Conservation (phyloP, 2,888 invertebrate genomes). For the Tetragonisca angustula region DNA sequence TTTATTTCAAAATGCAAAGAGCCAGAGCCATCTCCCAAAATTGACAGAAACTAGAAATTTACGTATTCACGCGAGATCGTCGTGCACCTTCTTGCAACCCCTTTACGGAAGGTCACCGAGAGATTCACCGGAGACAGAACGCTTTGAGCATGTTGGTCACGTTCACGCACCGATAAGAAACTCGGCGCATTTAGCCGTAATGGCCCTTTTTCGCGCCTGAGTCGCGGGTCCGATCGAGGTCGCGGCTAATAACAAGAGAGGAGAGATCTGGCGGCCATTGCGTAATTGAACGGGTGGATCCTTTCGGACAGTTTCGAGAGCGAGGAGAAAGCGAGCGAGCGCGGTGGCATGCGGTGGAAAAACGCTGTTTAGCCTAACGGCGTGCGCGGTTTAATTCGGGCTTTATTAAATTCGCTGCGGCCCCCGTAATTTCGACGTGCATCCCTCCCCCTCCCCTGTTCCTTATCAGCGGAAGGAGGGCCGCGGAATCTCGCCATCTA, state of each 20-base stretch:
- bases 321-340: conserved; percentile 27
- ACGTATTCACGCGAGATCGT: background rate
- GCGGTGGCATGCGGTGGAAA: conserved; percentile 20
- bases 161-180: conserved; percentile 46
- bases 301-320: conserved; percentile 26
- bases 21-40: no score
- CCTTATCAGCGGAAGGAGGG: conserved; percentile 64
- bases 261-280: conserved; percentile 30
- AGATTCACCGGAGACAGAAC: background rate
- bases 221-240: conserved; percentile 39
- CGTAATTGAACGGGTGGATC: conserved; percentile 47
- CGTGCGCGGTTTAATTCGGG: conserved; percentile 64
- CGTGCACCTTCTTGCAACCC: background rate
- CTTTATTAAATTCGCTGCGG: conserved; percentile 68
- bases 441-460: conserved; percentile 25
- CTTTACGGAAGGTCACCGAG: background rate
- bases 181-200: conserved; percentile 45
- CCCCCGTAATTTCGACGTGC: conserved; percentile 65
- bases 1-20: no score
- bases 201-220: conserved; percentile 34
- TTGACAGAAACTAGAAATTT: no score
- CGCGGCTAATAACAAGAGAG: conserved; percentile 44
- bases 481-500: conserved; percentile 61
- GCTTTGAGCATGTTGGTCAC: conserved; percentile 40
- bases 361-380: conserved; percentile 47